A percentile compares a stretch with the other conserved stretches of the same genome.
Evolutionary conservation across 64 coral and sea anemone species (phyloP).

Genomic region (Actinia tenebrosa): DNA sequence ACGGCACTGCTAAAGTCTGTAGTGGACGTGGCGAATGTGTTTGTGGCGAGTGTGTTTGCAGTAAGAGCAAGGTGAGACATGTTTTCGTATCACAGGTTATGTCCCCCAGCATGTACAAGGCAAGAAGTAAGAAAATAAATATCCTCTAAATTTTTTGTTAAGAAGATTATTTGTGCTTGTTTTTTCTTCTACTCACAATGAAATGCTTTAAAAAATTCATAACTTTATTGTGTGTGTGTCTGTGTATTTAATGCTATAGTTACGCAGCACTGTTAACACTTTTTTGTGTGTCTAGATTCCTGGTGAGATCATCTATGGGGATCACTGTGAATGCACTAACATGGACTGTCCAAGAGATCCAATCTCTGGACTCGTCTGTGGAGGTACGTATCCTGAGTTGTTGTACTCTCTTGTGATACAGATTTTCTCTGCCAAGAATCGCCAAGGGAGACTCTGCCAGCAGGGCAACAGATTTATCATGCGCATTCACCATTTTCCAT

Average conservation of each 20-base stretch:
- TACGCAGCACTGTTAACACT: not conserved
- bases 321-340: constrained; percentile 85
- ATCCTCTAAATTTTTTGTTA: no score
- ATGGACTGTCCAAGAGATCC: constrained; percentile 44
- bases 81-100: not conserved
- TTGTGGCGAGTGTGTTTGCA: constrained; percentile 74
- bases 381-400: constrained; percentile 32
- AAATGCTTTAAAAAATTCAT: no score
- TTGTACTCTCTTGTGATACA: not conserved
- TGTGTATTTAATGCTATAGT: no score
- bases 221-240: no score
- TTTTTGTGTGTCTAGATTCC: constrained; percentile 4
- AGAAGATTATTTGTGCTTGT: no score
- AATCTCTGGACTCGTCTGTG: constrained; percentile 26
- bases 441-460: no score
- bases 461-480: no score
- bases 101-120: not conserved
- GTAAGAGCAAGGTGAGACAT: constrained; percentile 51
- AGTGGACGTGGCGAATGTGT: constrained; percentile 55
- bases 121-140: no score
- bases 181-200: no score
- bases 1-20: constrained; percentile 37
- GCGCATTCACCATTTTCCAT: no score
- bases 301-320: constrained; percentile 76
- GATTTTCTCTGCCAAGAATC: no score